Base-by-base conservation (phyloP, 2,113 vertebrate genomes). In the Chaetodon auriga region DNA sequence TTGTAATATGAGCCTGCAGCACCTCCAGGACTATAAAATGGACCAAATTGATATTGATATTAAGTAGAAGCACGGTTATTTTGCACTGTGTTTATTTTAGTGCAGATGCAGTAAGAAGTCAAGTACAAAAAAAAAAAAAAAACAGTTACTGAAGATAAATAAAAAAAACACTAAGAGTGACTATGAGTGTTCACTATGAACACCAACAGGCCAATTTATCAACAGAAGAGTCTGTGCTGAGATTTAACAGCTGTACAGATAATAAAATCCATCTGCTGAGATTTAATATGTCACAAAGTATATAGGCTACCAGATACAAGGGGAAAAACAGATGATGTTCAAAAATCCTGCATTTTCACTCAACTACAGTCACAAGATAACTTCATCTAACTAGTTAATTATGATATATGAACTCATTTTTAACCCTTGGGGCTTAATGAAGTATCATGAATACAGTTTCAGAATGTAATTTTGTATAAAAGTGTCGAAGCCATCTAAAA, bases 231-330 rank as follows among this genome's bases (percentile, higher is more conserved):
- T 41, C 23, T 58, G 43, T 41, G 30, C 60, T 41, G 19, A 30
- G 7, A 45, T 45, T 14, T 1, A 21, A 23, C 65, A 69, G 64
- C 23, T 61, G 57, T 16, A 53, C 36, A 36, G 61, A 58, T 73
- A 36, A 64, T 18, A 46, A n/a, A 48, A 23, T 23, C 49, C 23
- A 57, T 68, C 70, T 81, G 35, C 13, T 45, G n/a, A n/a, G 30
- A 41, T 15, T 12, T 45, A 61, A 60, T 18, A 45, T 68, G 18
- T 45, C 36, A 68, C 35, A 68, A 66, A 61, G 18, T 30, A 7
- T 15, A 53, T 2, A n/a, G 46, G 14, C 68, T 18, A n/a, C 23
- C 15, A 48, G 38, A 45, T 70, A 55, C 11, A 16, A 62, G 16
- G 36, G 38, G 18, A 3, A 16, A 35, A 46, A 57, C 19, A 41